A percentile compares a stretch with the other conserved stretches of the same genome.
phyloP scores from a whole-genome alignment of 2,113 vertebrate genomes.

The Glaucomys volans region DNA sequence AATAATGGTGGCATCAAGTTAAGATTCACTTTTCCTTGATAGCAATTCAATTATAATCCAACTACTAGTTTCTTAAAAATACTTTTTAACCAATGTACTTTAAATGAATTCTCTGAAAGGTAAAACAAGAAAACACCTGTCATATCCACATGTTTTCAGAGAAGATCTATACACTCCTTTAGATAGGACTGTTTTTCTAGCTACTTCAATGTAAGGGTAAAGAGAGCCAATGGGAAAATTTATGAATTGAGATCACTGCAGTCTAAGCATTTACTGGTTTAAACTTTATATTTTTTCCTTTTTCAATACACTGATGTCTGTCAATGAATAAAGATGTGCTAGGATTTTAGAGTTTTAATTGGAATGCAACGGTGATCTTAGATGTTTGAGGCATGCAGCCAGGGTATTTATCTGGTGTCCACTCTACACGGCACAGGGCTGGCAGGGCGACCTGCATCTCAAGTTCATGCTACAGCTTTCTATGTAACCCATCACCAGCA shows the following conservation, averaged over 20 bases:
- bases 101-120: neutral
- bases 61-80: constrained; percentile 1
- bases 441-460: rapidly evolving
- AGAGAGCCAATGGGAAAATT: neutral
- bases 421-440: rapidly evolving
- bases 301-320: neutral
- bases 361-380: rapidly evolving
- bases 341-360: neutral
- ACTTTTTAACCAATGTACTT: neutral
- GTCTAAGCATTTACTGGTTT: neutral
- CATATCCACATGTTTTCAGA: neutral
- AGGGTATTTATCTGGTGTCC: neutral
- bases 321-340: neutral
- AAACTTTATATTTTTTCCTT: neutral
- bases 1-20: neutral
- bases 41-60: neutral
- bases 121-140: neutral
- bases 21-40: neutral
- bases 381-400: rapidly evolving
- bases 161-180: neutral
- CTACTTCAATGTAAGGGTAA: neutral
- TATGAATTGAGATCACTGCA: neutral
- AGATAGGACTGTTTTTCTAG: neutral
- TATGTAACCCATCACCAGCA: rapidly evolving
- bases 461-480: rapidly evolving